Base-by-base conservation (phyloP, 2,888 invertebrate species). In the Patella pellucida region DNA sequence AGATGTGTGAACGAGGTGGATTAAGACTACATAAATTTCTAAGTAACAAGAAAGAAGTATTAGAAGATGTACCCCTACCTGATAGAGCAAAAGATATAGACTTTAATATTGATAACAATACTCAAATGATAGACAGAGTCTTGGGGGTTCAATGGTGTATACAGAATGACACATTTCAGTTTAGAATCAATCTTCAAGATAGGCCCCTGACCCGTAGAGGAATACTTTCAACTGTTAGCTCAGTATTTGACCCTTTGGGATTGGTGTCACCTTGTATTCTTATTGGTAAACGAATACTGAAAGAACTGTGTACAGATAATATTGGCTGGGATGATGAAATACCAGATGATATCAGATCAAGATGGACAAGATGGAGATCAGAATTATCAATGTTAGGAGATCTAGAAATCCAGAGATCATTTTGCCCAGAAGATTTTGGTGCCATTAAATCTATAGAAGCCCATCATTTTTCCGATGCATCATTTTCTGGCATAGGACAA, bases 131-230 rank as follows among this genome's bases (percentile, higher is more conserved):
- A 0, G 78, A 81, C 23, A 75, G 78, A 73, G 70, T 78, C 5
- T 75, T 82, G 12, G 81, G 81, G 7, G 50, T 81, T 12, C 68
- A 56, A 1, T 81, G 81, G 82, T 54, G 72, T 68, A 56, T 69
- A 14, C 72, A 75, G 14, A 52, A 71, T 14, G 79, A 78, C 67
- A 9, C 5, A 23, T 78, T 82, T 52, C 50, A 73, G 1, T 80
- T 77, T 56, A 69, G 23, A 12, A 70, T 73, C 51, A 15, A 68
- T 3, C 16, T 71, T 0, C 62, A 76, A n/a, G 54, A 76, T 12
- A 70, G 54, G n/a, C 73, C 74, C 23, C 12, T 52, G 52, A 71
- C 71, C 4, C 52, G 71, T 41, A n/a, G 71, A 52, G 56, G 71
- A 11, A 5, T 9, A 19, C 27, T 68, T 16, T 73, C 41, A 68